A percentile compares a stretch with the other conserved stretches of the same genome.
phyloP scores from a whole-genome alignment of 2,888 invertebrate genomes.

The Fragum whitleyi region DNA sequence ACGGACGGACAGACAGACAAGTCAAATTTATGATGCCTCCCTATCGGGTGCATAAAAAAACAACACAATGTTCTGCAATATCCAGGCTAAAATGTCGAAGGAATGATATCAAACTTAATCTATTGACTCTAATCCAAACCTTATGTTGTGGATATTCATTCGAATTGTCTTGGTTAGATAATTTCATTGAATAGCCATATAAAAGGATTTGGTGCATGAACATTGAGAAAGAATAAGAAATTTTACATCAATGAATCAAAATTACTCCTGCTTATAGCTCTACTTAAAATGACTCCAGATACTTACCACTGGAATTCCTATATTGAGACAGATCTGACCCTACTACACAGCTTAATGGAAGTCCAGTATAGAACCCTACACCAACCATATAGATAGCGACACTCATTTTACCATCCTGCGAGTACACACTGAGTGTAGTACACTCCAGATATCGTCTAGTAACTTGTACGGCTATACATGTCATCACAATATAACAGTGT shows the following conservation, averaged over 20 bases:
- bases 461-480: constrained; percentile 72
- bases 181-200: background rate
- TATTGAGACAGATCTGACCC: constrained; percentile 45
- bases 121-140: background rate
- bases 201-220: background rate
- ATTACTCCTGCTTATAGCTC: too few species aligned
- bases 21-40: too few species aligned
- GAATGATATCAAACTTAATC: too few species aligned
- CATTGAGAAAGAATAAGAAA: too few species aligned
- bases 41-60: too few species aligned
- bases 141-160: background rate
- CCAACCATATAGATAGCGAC: constrained; percentile 78
- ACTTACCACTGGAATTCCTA: constrained; percentile 6
- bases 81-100: too few species aligned
- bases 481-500: constrained; percentile 67
- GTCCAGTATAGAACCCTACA: constrained; percentile 73
- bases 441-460: constrained; percentile 77
- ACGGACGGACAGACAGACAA: too few species aligned
- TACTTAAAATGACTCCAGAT: background rate
- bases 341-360: constrained; percentile 49
- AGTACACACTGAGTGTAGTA: constrained; percentile 78
- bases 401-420: constrained; percentile 77
- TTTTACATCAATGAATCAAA: too few species aligned
- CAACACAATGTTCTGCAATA: too few species aligned
- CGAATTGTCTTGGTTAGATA: background rate